Percentiles rank a stretch among this genome's conserved stretches.
Evolutionary conservation across 2,888 invertebrate genomes (phyloP).

Genomic region (Fragum whitleyi): DNA sequence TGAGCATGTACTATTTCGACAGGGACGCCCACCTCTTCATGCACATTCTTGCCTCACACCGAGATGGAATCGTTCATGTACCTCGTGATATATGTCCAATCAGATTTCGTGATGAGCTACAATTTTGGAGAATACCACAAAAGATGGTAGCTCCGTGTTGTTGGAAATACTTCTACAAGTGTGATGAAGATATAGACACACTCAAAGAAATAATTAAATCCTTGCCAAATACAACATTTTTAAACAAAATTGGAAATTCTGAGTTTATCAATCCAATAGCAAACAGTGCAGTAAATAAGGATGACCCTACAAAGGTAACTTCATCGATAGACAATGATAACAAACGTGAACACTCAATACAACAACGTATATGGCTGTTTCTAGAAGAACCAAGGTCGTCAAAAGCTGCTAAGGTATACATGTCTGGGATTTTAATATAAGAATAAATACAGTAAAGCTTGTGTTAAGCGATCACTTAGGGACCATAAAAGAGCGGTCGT

Average conservation of each 20-base stretch:
- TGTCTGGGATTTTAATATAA: too few relatives aligned
- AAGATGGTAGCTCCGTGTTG: slow-evolving; percentile 9
- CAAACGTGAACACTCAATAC: neutral
- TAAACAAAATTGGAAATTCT: neutral
- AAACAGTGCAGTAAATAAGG: neutral
- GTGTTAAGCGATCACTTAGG: too few relatives aligned
- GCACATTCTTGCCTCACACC: slow-evolving; percentile 39
- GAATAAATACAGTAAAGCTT: too few relatives aligned
- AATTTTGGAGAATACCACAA: slow-evolving; percentile 20
- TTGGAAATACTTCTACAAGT: slow-evolving; percentile 15
- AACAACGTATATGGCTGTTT: slow-evolving; percentile 13
- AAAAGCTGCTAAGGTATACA: slow-evolving; percentile 28
- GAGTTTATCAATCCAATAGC: neutral
- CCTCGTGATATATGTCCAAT: slow-evolving; percentile 21
- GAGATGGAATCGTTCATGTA: slow-evolving; percentile 7
- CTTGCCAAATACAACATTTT: neutral
- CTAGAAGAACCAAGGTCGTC: slow-evolving; percentile 25
- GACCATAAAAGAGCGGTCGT: too few relatives aligned
- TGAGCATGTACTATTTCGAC: slow-evolving; percentile 52
- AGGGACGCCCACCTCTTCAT: slow-evolving; percentile 55
- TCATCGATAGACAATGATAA: neutral
- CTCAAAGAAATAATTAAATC: slow-evolving; percentile 7
- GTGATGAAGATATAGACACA: neutral
- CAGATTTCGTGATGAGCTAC: slow-evolving; percentile 16
- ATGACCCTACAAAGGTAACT: too few relatives aligned